A percentile compares a stretch with the other conserved stretches of the same genome.
These are phyloP conservation scores for Agrotis puta DNA, from an alignment of 2,888 invertebrate species.

Conservation along the genomic window DNA sequence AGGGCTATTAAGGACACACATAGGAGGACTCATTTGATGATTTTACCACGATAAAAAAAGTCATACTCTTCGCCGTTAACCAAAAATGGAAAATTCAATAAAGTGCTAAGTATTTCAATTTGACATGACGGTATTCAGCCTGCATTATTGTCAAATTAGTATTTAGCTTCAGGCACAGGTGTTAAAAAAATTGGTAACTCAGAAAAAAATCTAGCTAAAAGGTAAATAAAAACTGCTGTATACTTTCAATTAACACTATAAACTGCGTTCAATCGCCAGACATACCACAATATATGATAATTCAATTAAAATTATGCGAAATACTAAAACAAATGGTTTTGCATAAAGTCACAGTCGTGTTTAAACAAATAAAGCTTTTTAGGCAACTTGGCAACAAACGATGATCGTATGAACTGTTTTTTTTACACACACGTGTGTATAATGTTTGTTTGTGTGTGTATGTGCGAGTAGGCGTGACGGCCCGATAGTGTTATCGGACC, in stretches of 20 bases:
- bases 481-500: conserved; percentile 87
- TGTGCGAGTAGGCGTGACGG: conserved; percentile 86
- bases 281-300: conserved; percentile 39
- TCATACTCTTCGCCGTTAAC: neutral
- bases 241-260: conserved; percentile 35
- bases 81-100: neutral
- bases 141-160: neutral
- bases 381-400: conserved; percentile 84
- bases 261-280: conserved; percentile 23
- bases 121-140: neutral
- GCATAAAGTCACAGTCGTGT: conserved; percentile 25
- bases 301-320: conserved; percentile 59
- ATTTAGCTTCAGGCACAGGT: neutral
- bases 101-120: neutral
- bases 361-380: conserved; percentile 67
- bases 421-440: conserved; percentile 58
- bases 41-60: too few species aligned
- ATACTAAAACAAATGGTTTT: conserved; percentile 44
- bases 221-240: conserved; percentile 5
- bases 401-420: conserved; percentile 68
- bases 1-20: too few species aligned
- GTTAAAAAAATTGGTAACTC: neutral
- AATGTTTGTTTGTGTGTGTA: conserved; percentile 64
- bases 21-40: too few species aligned
- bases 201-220: conserved; percentile 12